These are phyloP conservation scores for Tretioscincus oriximinensis DNA, from an alignment of 2,113 vertebrate genomes.

Conservation along the genomic window DNA sequence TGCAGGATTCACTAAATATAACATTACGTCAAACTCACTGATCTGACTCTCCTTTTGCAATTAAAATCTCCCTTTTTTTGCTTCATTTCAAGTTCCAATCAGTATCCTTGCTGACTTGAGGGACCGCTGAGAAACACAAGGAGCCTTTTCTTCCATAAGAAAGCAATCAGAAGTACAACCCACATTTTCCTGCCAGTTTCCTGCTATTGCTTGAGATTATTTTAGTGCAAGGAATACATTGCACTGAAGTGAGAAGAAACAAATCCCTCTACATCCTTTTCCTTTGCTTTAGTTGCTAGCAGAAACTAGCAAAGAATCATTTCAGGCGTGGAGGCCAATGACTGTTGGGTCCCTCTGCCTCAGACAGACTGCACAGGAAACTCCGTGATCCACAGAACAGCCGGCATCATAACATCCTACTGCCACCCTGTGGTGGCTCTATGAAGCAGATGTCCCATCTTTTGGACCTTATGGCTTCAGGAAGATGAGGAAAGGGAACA, in stretches of 20 bases:
- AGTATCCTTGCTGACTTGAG: neutral
- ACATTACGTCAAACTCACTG: too few relatives aligned
- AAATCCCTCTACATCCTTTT: too few relatives aligned
- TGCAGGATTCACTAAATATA: too few relatives aligned
- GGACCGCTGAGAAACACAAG: neutral
- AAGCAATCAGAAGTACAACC: neutral
- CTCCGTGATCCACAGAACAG: too few relatives aligned
- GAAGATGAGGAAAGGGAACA: slow-evolving; percentile 41
- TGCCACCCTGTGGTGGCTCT: neutral
- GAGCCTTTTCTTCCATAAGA: neutral
- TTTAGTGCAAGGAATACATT: neutral
- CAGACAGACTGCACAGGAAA: too few relatives aligned
- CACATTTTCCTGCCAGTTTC: neutral
- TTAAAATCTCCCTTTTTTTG: neutral
- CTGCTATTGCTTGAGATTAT: neutral
- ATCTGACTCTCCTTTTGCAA: too few relatives aligned
- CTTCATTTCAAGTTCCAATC: neutral
- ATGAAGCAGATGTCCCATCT: neutral
- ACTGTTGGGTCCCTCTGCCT: too few relatives aligned
- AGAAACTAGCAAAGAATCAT: neutral
- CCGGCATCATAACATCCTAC: neutral
- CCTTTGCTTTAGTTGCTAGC: neutral
- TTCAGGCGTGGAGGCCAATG: neutral
- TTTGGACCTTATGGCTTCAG: neutral
- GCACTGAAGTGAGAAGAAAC: neutral